Conservation (phyloP, 2,113 vertebrate genomes). For the Dasyprocta punctata region DNA sequence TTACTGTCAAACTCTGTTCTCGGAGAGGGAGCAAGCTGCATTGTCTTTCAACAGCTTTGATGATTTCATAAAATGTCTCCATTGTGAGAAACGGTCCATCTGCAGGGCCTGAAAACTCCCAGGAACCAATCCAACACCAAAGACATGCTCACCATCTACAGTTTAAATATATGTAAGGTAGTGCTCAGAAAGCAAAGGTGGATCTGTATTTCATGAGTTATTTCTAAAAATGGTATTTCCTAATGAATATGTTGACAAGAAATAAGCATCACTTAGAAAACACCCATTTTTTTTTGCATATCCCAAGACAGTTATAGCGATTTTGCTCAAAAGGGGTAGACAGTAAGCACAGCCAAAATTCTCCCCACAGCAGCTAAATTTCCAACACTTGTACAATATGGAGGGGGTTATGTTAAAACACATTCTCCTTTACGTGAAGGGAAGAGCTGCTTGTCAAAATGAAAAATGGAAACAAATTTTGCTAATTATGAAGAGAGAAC, state of each 20-base stretch:
- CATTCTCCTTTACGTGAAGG: neutral
- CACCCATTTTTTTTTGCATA: neutral
- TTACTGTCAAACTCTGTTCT: conserved; percentile 77
- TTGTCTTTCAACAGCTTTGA: conserved; percentile 80
- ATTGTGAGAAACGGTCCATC: conserved; percentile 46
- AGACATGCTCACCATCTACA: neutral
- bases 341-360: neutral
- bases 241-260: neutral
- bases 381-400: neutral
- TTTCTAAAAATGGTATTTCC: neutral
- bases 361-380: neutral
- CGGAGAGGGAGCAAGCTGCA: conserved; percentile 72
- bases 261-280: neutral
- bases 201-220: neutral
- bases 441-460: neutral
- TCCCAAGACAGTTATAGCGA: neutral
- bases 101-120: conserved; percentile 49
- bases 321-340: neutral
- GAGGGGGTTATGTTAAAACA: neutral
- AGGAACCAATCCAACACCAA: neutral
- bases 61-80: conserved; percentile 76
- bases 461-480: neutral
- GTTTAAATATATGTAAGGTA: neutral
- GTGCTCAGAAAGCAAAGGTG: neutral
- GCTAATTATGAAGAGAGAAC: neutral